Conservation (phyloP, 2,888 invertebrate species). For the Drosophila helvetica region DNA sequence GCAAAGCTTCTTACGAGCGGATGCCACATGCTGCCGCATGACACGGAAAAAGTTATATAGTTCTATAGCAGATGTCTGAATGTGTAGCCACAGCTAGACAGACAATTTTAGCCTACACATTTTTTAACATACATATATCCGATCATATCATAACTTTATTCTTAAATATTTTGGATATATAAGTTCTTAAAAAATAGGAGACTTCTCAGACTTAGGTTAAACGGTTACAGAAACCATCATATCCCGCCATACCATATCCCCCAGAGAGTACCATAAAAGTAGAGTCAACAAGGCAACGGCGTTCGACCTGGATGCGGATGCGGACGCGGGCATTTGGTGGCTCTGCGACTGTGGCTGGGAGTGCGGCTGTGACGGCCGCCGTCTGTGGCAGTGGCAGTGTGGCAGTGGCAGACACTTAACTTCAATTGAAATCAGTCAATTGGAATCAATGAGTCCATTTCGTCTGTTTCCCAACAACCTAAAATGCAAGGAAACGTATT, state of each 20-base stretch:
- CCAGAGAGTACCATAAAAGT: conserved; percentile 19
- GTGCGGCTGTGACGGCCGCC: conserved; percentile 28
- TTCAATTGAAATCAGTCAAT: conserved; percentile 83
- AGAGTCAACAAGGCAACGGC: conserved; percentile 71
- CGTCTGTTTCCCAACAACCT: conserved; percentile 81
- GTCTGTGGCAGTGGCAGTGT: conserved; percentile 67
- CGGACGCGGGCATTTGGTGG: conserved; percentile 29
- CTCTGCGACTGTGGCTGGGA: conserved; percentile 38
- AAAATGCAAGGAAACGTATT: conserved; percentile 63
- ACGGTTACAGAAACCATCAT: conserved; percentile 2
- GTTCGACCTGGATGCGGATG: conserved; percentile 43
- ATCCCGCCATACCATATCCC: background rate
- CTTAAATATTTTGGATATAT: too few species aligned
- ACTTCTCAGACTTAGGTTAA: too few species aligned
- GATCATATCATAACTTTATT: too few species aligned
- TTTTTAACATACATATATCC: too few species aligned
- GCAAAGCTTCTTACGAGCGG: too few species aligned
- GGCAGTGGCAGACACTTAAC: conserved; percentile 81
- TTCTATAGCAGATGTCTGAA: too few species aligned
- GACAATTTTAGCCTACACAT: too few species aligned
- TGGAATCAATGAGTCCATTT: conserved; percentile 83
- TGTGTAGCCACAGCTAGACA: too few species aligned
- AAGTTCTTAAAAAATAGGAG: too few species aligned
- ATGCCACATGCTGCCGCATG: too few species aligned
- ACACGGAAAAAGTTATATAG: too few species aligned